Evolutionary conservation across 2,797 vertebrate species (phyloP).

Genomic region (Nannoperca obscura): DNA sequence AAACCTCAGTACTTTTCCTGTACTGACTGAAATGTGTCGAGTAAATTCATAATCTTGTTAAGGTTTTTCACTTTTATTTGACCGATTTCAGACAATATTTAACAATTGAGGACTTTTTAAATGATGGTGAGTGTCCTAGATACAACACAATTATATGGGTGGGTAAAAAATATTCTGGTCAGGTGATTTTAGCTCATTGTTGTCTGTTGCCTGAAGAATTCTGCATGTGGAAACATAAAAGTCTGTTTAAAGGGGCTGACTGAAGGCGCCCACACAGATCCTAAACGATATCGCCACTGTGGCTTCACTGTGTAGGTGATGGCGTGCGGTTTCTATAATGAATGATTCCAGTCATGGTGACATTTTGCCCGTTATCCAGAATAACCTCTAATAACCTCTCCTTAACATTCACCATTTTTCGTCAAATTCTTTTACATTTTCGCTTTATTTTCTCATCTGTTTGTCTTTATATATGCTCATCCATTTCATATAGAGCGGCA

Average conservation of each 20-base stretch:
- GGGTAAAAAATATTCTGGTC: not conserved
- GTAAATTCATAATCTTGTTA: not conserved
- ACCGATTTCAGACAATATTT: not conserved
- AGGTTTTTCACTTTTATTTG: not conserved
- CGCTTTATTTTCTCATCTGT: not conserved
- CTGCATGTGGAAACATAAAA: conserved; percentile 51
- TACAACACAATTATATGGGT: not conserved
- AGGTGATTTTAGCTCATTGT: not conserved
- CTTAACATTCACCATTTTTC: not conserved
- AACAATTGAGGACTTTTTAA: not conserved
- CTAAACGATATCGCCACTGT: not conserved
- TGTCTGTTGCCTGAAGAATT: conserved; percentile 27
- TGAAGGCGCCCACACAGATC: conserved; percentile 33
- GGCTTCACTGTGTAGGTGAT: conserved; percentile 28
- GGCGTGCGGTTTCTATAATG: conserved; percentile 18
- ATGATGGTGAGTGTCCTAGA: not conserved
- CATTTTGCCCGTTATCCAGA: not conserved
- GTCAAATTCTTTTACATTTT: not conserved
- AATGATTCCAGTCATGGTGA: conserved; percentile 15
- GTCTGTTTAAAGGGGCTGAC: conserved; percentile 23
- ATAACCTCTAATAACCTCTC: not conserved
- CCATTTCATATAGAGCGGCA: not conserved
- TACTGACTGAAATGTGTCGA: not conserved
- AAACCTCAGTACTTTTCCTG: not conserved
- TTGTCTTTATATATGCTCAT: not conserved